Conservation (phyloP, 1,140 invertebrate genomes). For the Anthonomus grandis region DNA sequence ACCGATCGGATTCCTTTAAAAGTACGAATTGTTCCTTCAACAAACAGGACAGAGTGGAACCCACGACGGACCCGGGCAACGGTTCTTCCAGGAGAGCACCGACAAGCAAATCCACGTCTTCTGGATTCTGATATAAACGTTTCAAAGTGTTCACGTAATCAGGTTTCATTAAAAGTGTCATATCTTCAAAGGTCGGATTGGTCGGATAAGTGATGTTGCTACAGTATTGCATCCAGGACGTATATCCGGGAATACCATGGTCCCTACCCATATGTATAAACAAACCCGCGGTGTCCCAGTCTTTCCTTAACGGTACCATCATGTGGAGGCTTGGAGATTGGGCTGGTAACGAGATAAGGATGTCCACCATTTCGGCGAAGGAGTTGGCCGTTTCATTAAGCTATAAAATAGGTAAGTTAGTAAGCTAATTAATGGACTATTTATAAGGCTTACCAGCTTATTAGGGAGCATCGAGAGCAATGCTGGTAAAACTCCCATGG, state of each 20-base stretch:
- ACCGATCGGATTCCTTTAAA: slow-evolving; percentile 79
- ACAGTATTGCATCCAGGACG: slow-evolving; percentile 71
- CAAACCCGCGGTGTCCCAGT: slow-evolving; percentile 55
- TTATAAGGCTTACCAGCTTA: slow-evolving; percentile 50
- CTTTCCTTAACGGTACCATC: slow-evolving; percentile 38
- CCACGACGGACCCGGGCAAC: slow-evolving; percentile 73
- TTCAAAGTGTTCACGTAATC: slow-evolving; percentile 57
- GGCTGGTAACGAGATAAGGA: slow-evolving; percentile 53
- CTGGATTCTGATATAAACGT: slow-evolving; percentile 66
- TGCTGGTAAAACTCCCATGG: slow-evolving; percentile 69
- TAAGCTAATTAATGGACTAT: not conserved
- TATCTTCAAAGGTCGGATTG: slow-evolving; percentile 56
- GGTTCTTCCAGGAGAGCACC: slow-evolving; percentile 83
- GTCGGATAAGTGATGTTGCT: slow-evolving; percentile 44
- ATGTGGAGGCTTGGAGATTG: slow-evolving; percentile 52
- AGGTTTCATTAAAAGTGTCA: slow-evolving; percentile 62
- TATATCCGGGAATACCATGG: slow-evolving; percentile 86
- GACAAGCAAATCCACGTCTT: slow-evolving; percentile 83
- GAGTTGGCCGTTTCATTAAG: slow-evolving; percentile 47
- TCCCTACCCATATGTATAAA: slow-evolving; percentile 73
- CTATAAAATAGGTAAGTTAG: slow-evolving; percentile 25
- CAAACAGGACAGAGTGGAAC: slow-evolving; percentile 84
- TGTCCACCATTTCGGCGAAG: slow-evolving; percentile 47
- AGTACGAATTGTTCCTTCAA: slow-evolving; percentile 76
- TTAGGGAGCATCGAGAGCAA: slow-evolving; percentile 66